Evolutionary conservation across 2,113 vertebrate species (phyloP), one percentile per base, ranked within the genome.

Genomic region (Agelaius tricolor): DNA sequence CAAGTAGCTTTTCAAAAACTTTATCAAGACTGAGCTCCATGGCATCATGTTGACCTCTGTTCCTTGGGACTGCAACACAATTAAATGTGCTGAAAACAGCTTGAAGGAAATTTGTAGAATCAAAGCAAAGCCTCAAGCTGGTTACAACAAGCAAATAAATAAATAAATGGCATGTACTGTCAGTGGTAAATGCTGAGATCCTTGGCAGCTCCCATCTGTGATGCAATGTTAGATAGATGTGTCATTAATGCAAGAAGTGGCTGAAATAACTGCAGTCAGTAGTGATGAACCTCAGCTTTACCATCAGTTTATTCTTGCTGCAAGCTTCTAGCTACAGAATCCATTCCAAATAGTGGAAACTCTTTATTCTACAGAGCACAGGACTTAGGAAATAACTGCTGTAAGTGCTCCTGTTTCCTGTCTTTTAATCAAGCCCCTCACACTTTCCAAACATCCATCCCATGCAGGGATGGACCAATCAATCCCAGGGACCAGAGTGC

Each of bases 221-320:
- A 69, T 2, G 2, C 10, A 72, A 9, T 1, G 2, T 59, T 39
- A 52, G 8, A 43, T 30, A 30, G 13, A 30, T 2, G 16, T 23
- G 6, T 13, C 63, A 33, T 31, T 62, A 73, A 78, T 28, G 37
- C 6, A 72, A 61, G 49, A 68, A 69, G 59, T 13, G 27, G 35
- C 43, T 93, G 59, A 41, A 72, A 22, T 59, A 68, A 61, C 15
- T 11, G 10, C 47, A 85, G n/a, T 9, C 19, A 72, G 35, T 8
- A 57, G 35, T 15, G 35, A 71, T 27, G 52, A 92, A 35, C 54
- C 28, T 43, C 55, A 35, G 9, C 58, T 55, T 81, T 17, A n/a
- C 33, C 23, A 52, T 44, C 59, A 74, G n/a, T 27, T 87, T 41
- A 39, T 72, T 73, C 62, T 67, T 71, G 39, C 30, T 39, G 10